phyloP scores from a whole-genome alignment of 1,140 invertebrate species.

The Triops cancriformis region DNA sequence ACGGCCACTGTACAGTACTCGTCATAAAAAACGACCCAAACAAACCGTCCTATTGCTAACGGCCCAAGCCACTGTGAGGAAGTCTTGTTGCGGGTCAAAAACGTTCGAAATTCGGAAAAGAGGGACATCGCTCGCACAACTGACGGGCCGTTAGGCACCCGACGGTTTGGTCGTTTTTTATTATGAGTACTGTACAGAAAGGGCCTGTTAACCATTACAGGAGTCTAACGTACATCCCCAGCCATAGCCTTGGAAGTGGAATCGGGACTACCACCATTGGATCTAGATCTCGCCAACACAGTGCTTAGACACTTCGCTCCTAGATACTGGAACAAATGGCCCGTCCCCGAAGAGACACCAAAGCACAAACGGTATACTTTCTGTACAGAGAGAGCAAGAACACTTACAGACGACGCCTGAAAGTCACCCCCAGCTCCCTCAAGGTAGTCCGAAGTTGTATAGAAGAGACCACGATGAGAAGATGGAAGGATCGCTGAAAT shows the following conservation, averaged over 20 bases:
- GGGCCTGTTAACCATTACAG: slow-evolving; percentile 14
- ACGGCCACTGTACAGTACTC: background rate
- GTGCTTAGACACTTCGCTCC: slow-evolving; percentile 4
- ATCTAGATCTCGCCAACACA: background rate
- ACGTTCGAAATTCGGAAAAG: no score
- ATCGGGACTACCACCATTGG: slow-evolving; percentile 5
- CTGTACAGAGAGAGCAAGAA: background rate
- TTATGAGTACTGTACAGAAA: background rate
- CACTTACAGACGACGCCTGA: background rate
- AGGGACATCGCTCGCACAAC: no score
- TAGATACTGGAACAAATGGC: background rate
- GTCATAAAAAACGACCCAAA: no score
- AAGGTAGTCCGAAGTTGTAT: background rate
- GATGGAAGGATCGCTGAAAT: background rate
- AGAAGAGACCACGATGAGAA: background rate
- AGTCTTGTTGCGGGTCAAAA: no score
- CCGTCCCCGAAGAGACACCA: background rate
- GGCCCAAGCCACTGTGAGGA: no score
- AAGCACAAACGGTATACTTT: background rate
- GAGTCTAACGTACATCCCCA: background rate
- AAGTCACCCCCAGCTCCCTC: background rate
- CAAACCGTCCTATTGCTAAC: no score
- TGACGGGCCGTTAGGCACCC: no score
- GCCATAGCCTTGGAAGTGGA: background rate
- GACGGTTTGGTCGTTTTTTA: no score